Evolutionary conservation across 2,797 vertebrate species (phyloP), one percentile per base, ranked within the genome.

Genomic region (Chelmon rostratus): DNA sequence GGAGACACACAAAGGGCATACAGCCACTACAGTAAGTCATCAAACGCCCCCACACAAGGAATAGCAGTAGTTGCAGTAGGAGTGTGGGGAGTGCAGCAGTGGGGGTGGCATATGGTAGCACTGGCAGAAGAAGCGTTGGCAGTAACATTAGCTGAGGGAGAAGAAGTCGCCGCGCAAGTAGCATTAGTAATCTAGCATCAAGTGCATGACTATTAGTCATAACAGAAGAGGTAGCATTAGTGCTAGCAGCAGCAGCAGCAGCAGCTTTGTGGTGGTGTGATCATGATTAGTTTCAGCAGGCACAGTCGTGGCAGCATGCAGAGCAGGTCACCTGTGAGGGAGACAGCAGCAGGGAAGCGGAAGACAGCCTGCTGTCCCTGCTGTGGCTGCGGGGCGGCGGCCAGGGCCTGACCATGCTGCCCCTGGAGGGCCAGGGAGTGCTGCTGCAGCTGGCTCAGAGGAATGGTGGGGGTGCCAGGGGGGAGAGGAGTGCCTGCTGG

Each of bases 341-440:
- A 96, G 86, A 96, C 93, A 62, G 95, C 93, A 81, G 95, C 84
- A 84, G 96, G 96, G 84, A 97, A 96, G 89, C 92, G 94, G 93
- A 95, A 95, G 89, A 96, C 94, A 79, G 95, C 94, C 94, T 96
- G 95, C 74, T 96, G 94, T 88, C 93, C 94, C 94, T 95, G 95
- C 84, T 94, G 93, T 21, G 91, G 78, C 50, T 94, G 94, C 23
- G 93, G 91, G 75, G 94, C 85, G 35, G 87, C 79, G 73, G 94
- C 92, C 5, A 82, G 73, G 52, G 92, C 67, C 90, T 93, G 94
- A 86, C 94, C 93, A 83, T 95, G 95, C 93, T 96, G 95, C 82
- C 94, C 94, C 93, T 94, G 90, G 75, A 96, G 93, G 92, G 95
- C 91, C 91, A 96, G 94, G 71, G 95, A 91, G 82, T 94, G 95